Evolutionary conservation across 2,113 vertebrate genomes (phyloP).

Genomic region (Nesoenas mayeri): DNA sequence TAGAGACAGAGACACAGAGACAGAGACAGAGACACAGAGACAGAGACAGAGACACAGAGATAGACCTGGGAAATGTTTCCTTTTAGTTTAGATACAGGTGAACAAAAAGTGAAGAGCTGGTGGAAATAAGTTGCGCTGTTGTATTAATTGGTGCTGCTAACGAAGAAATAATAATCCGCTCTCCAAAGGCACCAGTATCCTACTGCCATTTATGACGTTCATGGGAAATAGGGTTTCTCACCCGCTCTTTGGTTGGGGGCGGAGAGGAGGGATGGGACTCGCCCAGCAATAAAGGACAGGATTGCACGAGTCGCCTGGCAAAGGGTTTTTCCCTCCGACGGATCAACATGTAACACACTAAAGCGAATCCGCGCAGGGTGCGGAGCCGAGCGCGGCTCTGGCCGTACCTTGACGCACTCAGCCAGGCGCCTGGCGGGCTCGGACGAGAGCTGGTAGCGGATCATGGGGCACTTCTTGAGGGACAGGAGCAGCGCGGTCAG

Average conservation of each 20-base stretch:
- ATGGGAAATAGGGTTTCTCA: accelerated
- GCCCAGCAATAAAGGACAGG: neutral
- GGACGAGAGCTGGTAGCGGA: slow-evolving; percentile 94
- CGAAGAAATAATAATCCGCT: neutral
- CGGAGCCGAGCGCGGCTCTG: neutral
- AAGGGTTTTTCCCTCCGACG: neutral
- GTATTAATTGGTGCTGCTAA: neutral
- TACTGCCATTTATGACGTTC: neutral
- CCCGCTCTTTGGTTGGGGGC: neutral
- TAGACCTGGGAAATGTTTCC: neutral
- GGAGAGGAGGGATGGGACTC: accelerated
- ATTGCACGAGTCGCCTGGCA: neutral
- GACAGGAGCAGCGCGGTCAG: slow-evolving; percentile 92
- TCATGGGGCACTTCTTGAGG: slow-evolving; percentile 97
- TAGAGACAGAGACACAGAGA: no score
- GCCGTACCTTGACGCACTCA: slow-evolving; percentile 88
- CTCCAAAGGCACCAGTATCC: neutral
- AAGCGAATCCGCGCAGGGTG: neutral
- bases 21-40: no score
- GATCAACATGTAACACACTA: neutral
- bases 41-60: no score
- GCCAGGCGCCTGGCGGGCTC: slow-evolving; percentile 90
- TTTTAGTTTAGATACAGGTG: neutral
- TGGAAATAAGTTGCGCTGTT: neutral
- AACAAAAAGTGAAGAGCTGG: neutral